Evolutionary conservation across 2,888 invertebrate genomes (phyloP), one percentile per base, ranked within the genome.

Genomic region (Drosophila vallismaia): DNA sequence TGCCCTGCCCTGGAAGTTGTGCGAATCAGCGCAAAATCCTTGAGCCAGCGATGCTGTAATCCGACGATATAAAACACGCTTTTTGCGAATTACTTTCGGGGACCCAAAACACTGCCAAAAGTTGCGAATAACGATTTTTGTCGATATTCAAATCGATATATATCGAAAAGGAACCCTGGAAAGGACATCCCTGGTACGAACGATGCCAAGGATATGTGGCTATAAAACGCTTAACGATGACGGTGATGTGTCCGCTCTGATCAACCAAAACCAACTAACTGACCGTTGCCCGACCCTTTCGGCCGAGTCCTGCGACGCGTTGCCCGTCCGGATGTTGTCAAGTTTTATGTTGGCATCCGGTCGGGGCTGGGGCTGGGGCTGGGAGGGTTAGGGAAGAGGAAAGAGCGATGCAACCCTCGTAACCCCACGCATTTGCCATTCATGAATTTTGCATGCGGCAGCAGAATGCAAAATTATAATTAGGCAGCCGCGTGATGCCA

Each of bases 391-490:
- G 29, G 50, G 12, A n/a, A 36, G n/a, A 28, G 28, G 36, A 5
- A n/a, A n/a, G n/a, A n/a, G n/a, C n/a, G n/a, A 8, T 9, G 33
- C 10, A 10, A 9, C 33, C 33, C 8, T 10, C n/a, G 1, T n/a
- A 12, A n/a, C 36, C 36, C 36, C n/a, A 36, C 36, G 42, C 14
- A 5, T 29, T 26, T 26, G 9, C 14, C 51, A 56, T 60, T 60
- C 79, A 86, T 84, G 86, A 84, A 88, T 84, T 84, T 88, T 83
- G 88, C 86, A 88, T 88, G 86, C 76, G 74, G 45, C 86, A 86
- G 83, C 83, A 75, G 73, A 83, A 86, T 77, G 86, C 83, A 83
- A 83, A 83, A 83, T 83, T 87, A 83, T 83, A 83, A 83, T 88
- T 88, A 83, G 88, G 70, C 79, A 85, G 69, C 68, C 58, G 49